Evolutionary conservation across 2,797 vertebrate species (phyloP).

Genomic region (Spea hammondii): DNA sequence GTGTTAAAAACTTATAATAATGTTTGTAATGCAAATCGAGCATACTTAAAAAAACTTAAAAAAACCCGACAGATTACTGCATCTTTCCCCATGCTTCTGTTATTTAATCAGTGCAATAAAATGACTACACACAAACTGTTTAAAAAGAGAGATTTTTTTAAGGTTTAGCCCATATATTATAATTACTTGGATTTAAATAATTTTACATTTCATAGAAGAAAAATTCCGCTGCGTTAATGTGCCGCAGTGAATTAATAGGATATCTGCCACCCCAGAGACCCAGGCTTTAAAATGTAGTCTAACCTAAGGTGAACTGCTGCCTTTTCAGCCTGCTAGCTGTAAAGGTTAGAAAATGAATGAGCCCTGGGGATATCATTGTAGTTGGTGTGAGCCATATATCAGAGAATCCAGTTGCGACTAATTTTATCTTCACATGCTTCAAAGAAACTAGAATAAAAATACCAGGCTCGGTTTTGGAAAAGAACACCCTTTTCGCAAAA

Average conservation of each 20-base stretch:
- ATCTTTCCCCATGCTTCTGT: slow-evolving; percentile 70
- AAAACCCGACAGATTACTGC: slow-evolving; percentile 79
- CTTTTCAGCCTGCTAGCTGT: slow-evolving; percentile 63
- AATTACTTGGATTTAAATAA: slow-evolving; percentile 70
- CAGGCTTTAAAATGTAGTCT: slow-evolving; percentile 67
- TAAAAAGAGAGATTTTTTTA: slow-evolving; percentile 59
- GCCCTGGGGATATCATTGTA: slow-evolving; percentile 54
- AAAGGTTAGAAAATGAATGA: slow-evolving; percentile 69
- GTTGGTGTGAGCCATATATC: slow-evolving; percentile 62
- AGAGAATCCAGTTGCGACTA: fast-evolving
- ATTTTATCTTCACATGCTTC: slow-evolving; percentile 13
- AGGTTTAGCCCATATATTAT: slow-evolving; percentile 60
- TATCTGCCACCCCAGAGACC: slow-evolving; percentile 64
- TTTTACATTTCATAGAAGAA: slow-evolving; percentile 66
- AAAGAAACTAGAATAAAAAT: background rate
- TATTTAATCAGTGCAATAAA: slow-evolving; percentile 68
- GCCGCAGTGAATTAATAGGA: slow-evolving; percentile 70
- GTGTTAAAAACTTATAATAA: slow-evolving; percentile 73
- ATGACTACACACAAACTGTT: slow-evolving; percentile 60
- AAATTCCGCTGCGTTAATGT: slow-evolving; percentile 63
- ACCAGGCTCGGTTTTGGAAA: background rate
- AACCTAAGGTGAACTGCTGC: slow-evolving; percentile 65
- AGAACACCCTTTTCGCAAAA: background rate
- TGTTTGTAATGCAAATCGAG: slow-evolving; percentile 90
- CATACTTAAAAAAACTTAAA: slow-evolving; percentile 68